Evolutionary conservation across 2,113 vertebrate genomes (phyloP).

Genomic region (Cynocephalus volans): DNA sequence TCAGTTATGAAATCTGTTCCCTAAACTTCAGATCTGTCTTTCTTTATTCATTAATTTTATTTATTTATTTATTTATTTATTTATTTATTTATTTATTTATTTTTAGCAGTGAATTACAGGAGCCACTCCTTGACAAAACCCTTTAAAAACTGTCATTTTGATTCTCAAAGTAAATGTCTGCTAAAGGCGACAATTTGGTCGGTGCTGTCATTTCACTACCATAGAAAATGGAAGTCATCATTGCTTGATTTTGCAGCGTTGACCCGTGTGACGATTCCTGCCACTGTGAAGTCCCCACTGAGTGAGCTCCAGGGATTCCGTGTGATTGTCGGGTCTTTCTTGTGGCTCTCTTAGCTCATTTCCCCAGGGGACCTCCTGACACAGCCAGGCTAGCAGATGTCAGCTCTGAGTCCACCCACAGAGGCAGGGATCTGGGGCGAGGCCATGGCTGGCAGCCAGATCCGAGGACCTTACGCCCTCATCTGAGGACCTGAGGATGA

Average conservation of each 20-base stretch:
- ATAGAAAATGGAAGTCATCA: conserved; percentile 7
- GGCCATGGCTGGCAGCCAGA: not conserved
- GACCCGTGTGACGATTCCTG: not conserved
- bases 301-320: not conserved
- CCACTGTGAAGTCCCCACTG: not conserved
- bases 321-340: not conserved
- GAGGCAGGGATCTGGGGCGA: not conserved
- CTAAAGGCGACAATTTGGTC: conserved; percentile 28
- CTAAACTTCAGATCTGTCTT: not conserved
- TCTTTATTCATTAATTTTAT: not conserved
- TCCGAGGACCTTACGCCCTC: not conserved
- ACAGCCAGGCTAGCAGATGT: not conserved
- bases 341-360: not conserved
- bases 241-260: conserved; percentile 52
- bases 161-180: conserved; percentile 56
- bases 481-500: not conserved
- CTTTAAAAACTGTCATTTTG: conserved; percentile 19
- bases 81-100: not conserved
- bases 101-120: not conserved
- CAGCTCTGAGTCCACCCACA: not conserved
- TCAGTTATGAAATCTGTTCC: not conserved
- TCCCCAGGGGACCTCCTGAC: not conserved
- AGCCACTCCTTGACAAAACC: not conserved
- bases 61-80: no score
- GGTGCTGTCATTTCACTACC: conserved; percentile 13